Base-by-base conservation (phyloP, 2,888 invertebrate species). In the Rosalia funebris region DNA sequence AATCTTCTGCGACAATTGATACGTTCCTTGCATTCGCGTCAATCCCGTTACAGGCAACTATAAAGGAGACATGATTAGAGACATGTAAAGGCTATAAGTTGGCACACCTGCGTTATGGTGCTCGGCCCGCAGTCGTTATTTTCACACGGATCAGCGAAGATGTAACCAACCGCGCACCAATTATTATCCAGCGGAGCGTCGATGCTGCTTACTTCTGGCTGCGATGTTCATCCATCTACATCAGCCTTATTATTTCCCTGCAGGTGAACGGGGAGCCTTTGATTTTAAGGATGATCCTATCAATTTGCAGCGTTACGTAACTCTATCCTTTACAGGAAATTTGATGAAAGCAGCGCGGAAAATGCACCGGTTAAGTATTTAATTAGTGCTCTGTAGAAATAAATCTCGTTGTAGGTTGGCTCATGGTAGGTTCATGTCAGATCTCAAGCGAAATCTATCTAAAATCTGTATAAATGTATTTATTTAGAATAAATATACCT, bases 131-230 rank as follows among this genome's bases (percentile, higher is more conserved):
- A 75, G 73, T 70, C 77, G 79, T 81, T 81, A 81, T 81, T 80
- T 78, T 80, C 80, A 78, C 76, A 73, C 79, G 77, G 77, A 75
- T 78, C 80, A 78, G 66, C 72, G 74, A 74, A 74, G 75, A 74
- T 75, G 78, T 78, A 81, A 77, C 80, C 80, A 79, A 79, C 79
- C 80, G 77, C 78, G 75, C 72, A 68, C 71, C 78, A 79, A 80
- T 81, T 78, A 79, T 75, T 79, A 76, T 76, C 73, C 75, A 77
- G 69, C 73, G 73, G 67, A 76, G 76, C 78, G 57, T 63, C 56
- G 17, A 17, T 5, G 41, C 41, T 50, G 37, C 48, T 50, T 50
- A 41, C 52, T 41, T 52, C 52, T 52, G 41, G 50, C 12, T 50
- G 34, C 25, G 39, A n/a, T 32, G 53, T 32, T 41, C 53, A 53